Percentiles rank a stretch among this genome's conserved stretches.
These are phyloP conservation scores for Drosophila parabipectinata DNA, from an alignment of 1,140 invertebrate species.

Conservation along the genomic window DNA sequence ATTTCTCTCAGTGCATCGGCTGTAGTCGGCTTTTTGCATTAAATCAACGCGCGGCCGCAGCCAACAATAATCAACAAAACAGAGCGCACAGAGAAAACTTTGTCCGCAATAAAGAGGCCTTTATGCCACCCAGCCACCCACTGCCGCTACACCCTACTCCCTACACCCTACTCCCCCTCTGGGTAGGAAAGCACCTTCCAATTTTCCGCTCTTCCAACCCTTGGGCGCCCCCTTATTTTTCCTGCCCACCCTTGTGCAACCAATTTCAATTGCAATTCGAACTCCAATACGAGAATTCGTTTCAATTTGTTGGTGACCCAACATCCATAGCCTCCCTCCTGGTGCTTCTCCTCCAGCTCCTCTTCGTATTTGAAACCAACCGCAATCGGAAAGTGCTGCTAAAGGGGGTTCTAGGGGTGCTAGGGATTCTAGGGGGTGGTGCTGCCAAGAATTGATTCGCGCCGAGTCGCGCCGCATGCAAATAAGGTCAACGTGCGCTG, in stretches of 20 bases:
- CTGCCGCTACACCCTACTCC: background rate
- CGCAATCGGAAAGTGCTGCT: conserved; percentile 37
- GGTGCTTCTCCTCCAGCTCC: background rate
- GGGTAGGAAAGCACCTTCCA: background rate
- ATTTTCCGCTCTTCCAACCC: too few species aligned
- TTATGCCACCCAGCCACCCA: background rate
- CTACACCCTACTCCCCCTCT: background rate
- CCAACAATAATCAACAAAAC: conserved; percentile 79
- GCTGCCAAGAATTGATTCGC: conserved; percentile 73
- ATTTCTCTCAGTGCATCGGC: conserved; percentile 4
- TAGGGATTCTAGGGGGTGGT: background rate
- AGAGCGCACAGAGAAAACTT: conserved; percentile 43
- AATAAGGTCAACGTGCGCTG: conserved; percentile 79
- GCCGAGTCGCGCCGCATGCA: conserved; percentile 61
- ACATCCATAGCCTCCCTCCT: conserved; percentile 18
- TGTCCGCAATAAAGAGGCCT: conserved; percentile 57
- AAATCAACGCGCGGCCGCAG: conserved; percentile 69
- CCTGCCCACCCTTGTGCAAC: conserved; percentile 35
- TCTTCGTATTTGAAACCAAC: conserved; percentile 21
- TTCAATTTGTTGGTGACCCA: conserved; percentile 74
- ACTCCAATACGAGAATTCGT: conserved; percentile 77
- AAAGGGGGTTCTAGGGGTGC: background rate
- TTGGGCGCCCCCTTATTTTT: background rate
- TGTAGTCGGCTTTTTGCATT: conserved; percentile 73
- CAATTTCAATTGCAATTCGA: conserved; percentile 81